These are phyloP conservation scores for Pachyuromys duprasi DNA, from an alignment of 2,797 vertebrate genomes.

Conservation along the genomic window DNA sequence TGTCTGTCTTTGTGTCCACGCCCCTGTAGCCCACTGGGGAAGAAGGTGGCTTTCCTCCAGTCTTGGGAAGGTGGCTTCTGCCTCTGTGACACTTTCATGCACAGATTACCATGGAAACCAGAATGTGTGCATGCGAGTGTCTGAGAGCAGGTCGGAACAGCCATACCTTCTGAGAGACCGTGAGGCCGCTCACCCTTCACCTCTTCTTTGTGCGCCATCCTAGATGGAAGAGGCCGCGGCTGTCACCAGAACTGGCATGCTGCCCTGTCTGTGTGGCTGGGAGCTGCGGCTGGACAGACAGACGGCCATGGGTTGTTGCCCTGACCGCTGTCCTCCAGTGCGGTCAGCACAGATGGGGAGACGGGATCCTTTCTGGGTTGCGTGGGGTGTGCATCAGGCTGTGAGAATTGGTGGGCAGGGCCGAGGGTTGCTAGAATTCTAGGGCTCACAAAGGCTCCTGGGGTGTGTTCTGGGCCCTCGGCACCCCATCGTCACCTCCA, in stretches of 20 bases:
- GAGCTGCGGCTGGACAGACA: neutral
- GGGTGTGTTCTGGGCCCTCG: fast-evolving
- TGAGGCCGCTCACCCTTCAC: neutral
- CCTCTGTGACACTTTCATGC: conserved; percentile 37
- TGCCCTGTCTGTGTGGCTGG: neutral
- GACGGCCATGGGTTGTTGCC: neutral
- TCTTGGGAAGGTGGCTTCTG: conserved; percentile 27
- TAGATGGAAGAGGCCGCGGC: neutral
- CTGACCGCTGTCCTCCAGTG: neutral
- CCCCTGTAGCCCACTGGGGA: neutral
- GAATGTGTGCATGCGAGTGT: neutral
- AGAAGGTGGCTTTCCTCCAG: conserved; percentile 23
- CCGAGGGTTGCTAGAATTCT: fast-evolving
- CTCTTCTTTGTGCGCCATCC: neutral
- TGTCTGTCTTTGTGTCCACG: conserved; percentile 45
- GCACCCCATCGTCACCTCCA: neutral
- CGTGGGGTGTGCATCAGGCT: neutral
- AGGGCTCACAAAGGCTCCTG: neutral
- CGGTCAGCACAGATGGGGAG: neutral
- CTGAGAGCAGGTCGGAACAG: neutral
- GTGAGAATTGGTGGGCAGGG: fast-evolving
- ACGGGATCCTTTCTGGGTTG: neutral
- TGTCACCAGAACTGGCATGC: fast-evolving
- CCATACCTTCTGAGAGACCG: neutral
- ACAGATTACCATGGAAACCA: conserved; percentile 70